Evolutionary conservation across 37 sponge, comb jelly and placozoan genomes (phyloP), one percentile per base, ranked within the genome.

Genomic region (Cliona cf. orientalis): DNA sequence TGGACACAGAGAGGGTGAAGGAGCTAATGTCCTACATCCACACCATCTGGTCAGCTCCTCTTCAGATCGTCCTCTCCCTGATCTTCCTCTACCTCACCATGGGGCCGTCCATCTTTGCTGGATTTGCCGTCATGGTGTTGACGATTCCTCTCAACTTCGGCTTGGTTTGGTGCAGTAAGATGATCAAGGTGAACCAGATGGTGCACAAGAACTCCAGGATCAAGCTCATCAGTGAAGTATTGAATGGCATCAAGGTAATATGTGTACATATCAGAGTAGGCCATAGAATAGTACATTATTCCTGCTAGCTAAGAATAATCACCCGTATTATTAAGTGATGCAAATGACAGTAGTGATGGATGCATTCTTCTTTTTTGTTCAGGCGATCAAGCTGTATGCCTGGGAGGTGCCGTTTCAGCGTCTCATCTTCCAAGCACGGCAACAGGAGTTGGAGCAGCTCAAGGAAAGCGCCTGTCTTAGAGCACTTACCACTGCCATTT

Each of bases 311-410:
- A n/a, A n/a, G n/a, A n/a, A n/a, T n/a, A n/a, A n/a, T n/a, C n/a
- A n/a, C n/a, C n/a, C n/a, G n/a, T n/a, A n/a, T n/a, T n/a, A n/a
- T n/a, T n/a, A n/a, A n/a, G n/a, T n/a, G n/a, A n/a, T n/a, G n/a
- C n/a, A n/a, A n/a, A n/a, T n/a, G n/a, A n/a, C n/a, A n/a, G n/a
- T n/a, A n/a, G n/a, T n/a, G n/a, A n/a, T n/a, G n/a, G n/a, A n/a
- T n/a, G n/a, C n/a, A n/a, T n/a, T n/a, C n/a, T n/a, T n/a, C n/a
- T n/a, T n/a, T n/a, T n/a, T n/a, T n/a, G n/a, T n/a, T n/a, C 55
- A 95, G 87, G 99, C 96, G 57, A 96, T 98, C 74, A 98, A 98
- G 66, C 73, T 98, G 69, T 98, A 98, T 76, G 96, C 97, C 2
- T 98, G 99, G 99, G 99, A 98, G 85, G 74, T 86, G 3, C 86